Conservation (phyloP, 2,797 vertebrate species). For the Acanthopagrus latus region DNA sequence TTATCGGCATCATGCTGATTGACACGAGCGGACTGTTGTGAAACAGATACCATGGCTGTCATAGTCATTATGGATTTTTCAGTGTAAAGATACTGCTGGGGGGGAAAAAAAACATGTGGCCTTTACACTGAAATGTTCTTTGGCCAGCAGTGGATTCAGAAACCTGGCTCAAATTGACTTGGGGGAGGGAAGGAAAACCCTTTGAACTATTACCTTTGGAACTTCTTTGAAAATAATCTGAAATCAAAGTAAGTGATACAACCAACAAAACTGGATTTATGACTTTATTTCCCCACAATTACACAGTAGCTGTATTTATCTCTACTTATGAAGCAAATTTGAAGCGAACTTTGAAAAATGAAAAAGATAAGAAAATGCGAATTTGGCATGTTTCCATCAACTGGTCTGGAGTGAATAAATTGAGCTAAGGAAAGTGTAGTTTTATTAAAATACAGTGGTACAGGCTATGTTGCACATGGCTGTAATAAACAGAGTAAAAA, state of each 20-base stretch:
- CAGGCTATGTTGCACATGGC: no score
- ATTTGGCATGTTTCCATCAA: no score
- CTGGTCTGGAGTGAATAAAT: no score
- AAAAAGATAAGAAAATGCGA: no score
- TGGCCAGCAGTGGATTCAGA: constrained; percentile 30
- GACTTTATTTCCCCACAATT: constrained; percentile 1
- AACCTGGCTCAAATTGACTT: constrained; percentile 26
- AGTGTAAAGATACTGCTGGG: constrained; percentile 59
- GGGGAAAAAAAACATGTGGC: constrained; percentile 3
- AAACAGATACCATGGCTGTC: constrained; percentile 85
- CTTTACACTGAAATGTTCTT: constrained; percentile 26
- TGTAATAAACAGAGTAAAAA: no score
- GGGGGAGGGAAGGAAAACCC: neutral
- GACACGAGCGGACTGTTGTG: constrained; percentile 85
- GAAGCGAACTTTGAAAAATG: no score
- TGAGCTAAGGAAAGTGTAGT: no score
- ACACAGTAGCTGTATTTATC: neutral
- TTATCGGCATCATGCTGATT: constrained; percentile 84
- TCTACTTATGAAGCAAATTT: no score
- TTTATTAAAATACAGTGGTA: no score
- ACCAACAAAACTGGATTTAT: neutral
- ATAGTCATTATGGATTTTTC: constrained; percentile 83
- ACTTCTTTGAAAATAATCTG: constrained; percentile 12
- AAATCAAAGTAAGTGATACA: constrained; percentile 17
- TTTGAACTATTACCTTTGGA: constrained; percentile 44